Evolutionary conservation across 2,113 vertebrate genomes (phyloP), one percentile per base, ranked within the genome.

Genomic region (Hystrix brachyura): DNA sequence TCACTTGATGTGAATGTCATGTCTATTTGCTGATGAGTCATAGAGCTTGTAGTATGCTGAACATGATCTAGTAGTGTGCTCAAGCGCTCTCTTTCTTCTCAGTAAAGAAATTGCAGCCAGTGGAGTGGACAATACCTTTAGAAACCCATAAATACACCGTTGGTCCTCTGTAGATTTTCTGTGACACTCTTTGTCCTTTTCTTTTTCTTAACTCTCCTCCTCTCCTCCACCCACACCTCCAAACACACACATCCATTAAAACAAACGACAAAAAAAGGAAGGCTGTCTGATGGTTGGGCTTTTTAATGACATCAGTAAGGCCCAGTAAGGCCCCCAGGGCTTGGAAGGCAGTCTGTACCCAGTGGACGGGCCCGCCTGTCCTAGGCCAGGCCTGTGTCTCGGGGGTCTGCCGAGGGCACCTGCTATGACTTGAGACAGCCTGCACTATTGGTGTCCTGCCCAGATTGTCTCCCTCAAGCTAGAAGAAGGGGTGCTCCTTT

Each of bases 1-100:
- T 92, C 78, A 85, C 82, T 87, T 94, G 46, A 55, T 60, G 19
- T 87, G 69, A 80, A 13, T 87, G 62, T 87, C 80, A 11, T n/a
- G n/a, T 81, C 57, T 64, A 51, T 88, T 92, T 72, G 17, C 87
- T 71, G 18, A 27, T 94, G 72, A 95, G 57, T 87, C 65, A 48
- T 29, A 64, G 74, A 29, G 46, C 46, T 51, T 32, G 38, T 91
- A 9, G 43, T 84, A 7, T 51, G 43, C 64, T 55, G 59, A 93
- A 55, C 29, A 32, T 55, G 74, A 86, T 80, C 62, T 43, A 34
- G 17, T 69, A 29, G 25, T 65, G 34, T 89, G 57, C 91, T 96
- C 62, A 60, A 60, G 48, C 25, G 11, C 87, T 94, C 94, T 81
- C 65, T 81, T 96, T 95, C 82, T 90, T 46, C 32, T 65, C 80